Base-by-base conservation (phyloP, 2,797 vertebrate genomes). In the Arctocebus calabarensis region DNA sequence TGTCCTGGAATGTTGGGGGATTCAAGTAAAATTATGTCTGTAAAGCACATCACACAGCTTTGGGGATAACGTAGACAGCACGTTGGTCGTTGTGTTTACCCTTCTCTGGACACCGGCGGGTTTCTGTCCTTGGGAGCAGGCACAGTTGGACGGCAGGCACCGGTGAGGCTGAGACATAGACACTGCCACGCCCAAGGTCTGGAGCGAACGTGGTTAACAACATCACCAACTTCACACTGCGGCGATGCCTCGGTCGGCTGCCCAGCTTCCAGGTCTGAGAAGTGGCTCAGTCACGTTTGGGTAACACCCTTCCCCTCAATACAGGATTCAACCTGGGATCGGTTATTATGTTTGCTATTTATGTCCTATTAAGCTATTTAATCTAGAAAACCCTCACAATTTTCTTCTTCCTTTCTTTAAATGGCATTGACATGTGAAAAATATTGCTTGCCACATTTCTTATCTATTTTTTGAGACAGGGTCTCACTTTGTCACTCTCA, bases 111-210 rank as follows among this genome's bases (percentile, higher is more conserved):
- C n/a, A 16, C 22, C 5, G 23, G 13, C 22, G 34, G 43, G 7
- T 14, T 52, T 25, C 62, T 23, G 5, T 20, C 23, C 11, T 66
- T 17, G 10, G 48, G 3, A 68, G 2, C 34, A 17, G 52, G 17
- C 48, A 68, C 2, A 8, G 2, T 2, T 7, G 23, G 0, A 10
- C 0, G 4, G 0, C 48, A 6, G 20, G 13, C 0, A 0, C 2
- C 16, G 27, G 14, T 1, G 19, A 64, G n/a, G 2, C 11, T 13
- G 29, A 64, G 37, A 19, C n/a, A 5, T 10, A 77, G 23, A 29
- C 13, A 2, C 17, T 20, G 25, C 2, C 3, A 4, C 1, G 3
- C 25, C 5, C 17, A 29, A 27, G n/a, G 45, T 43, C 2, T 2
- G 34, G 23, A 62, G 32, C 25, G 37, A 2, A 8, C 7, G 12